Evolutionary conservation across 2,113 vertebrate species (phyloP).

Genomic region (Equus quagga): DNA sequence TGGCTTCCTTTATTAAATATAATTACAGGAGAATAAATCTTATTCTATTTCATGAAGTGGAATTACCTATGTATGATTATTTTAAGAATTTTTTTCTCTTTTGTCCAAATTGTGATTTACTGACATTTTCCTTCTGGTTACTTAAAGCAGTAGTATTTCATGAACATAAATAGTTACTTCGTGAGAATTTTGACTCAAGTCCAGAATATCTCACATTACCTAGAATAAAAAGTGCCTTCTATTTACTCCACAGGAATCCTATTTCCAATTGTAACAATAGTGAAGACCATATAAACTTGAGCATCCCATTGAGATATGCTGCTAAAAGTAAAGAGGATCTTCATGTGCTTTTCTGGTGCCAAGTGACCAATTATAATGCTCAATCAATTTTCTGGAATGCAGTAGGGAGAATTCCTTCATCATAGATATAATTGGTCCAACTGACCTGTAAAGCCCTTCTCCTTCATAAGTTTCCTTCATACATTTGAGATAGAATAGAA

Average conservation of each 20-base stretch:
- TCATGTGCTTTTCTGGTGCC: background rate
- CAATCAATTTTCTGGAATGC: background rate
- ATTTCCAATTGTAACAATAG: background rate
- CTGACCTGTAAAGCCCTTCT: background rate
- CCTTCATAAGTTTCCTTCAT: background rate
- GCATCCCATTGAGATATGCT: background rate
- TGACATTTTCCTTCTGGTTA: background rate
- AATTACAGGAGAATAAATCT: background rate
- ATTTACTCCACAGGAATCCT: background rate
- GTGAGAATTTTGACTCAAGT: background rate
- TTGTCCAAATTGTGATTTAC: background rate
- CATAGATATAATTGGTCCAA: background rate
- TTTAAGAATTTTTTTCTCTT: background rate
- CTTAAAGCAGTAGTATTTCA: background rate
- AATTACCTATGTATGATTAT: background rate
- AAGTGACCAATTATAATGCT: conserved; percentile 12
- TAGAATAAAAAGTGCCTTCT: background rate
- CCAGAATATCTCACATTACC: background rate
- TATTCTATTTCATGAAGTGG: background rate
- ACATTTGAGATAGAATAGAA: background rate
- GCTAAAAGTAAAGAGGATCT: background rate
- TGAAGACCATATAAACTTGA: background rate
- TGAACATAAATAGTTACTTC: background rate
- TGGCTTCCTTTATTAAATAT: background rate
- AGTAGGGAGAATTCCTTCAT: background rate